Evolutionary conservation across 1,140 invertebrate genomes (phyloP).

Genomic region (Pectinophora gossypiella): DNA sequence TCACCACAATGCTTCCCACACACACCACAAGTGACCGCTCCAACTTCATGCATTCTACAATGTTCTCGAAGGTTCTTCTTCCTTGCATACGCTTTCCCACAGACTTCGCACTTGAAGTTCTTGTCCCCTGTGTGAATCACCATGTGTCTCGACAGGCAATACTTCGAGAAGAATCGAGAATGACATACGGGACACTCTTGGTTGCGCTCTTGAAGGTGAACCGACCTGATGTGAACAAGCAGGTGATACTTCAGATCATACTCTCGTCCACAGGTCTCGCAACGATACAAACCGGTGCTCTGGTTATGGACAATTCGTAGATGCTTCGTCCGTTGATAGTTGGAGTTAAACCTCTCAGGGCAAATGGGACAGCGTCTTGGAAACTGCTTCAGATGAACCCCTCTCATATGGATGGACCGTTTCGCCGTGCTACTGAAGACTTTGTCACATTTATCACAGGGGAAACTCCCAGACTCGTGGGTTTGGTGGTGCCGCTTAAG

Average conservation of each 20-base stretch:
- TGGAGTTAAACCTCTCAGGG: constrained; percentile 55
- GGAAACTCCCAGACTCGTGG: constrained; percentile 58
- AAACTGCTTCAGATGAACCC: constrained; percentile 44
- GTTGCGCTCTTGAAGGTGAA: constrained; percentile 74
- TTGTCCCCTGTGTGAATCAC: constrained; percentile 79
- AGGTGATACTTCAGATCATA: constrained; percentile 55
- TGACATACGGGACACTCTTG: constrained; percentile 73
- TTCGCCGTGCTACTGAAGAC: constrained; percentile 47
- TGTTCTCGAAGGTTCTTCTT: constrained; percentile 78
- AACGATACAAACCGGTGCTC: constrained; percentile 30
- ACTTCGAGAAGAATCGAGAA: constrained; percentile 83
- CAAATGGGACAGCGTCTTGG: constrained; percentile 50
- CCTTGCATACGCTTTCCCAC: constrained; percentile 80
- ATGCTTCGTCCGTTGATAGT: constrained; percentile 53
- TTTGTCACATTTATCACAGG: constrained; percentile 57
- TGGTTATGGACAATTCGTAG: constrained; percentile 48
- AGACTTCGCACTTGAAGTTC: constrained; percentile 76
- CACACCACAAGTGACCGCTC: too few species aligned
- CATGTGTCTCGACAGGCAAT: constrained; percentile 83
- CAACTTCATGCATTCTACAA: constrained; percentile 72
- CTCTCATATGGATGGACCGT: constrained; percentile 34
- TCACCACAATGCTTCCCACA: too few species aligned
- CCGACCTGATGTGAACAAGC: constrained; percentile 67
- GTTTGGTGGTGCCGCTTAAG: constrained; percentile 58
- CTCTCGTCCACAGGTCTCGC: constrained; percentile 51